Base-by-base conservation (phyloP, 1,140 invertebrate species). In the Drosophila parabipectinata region DNA sequence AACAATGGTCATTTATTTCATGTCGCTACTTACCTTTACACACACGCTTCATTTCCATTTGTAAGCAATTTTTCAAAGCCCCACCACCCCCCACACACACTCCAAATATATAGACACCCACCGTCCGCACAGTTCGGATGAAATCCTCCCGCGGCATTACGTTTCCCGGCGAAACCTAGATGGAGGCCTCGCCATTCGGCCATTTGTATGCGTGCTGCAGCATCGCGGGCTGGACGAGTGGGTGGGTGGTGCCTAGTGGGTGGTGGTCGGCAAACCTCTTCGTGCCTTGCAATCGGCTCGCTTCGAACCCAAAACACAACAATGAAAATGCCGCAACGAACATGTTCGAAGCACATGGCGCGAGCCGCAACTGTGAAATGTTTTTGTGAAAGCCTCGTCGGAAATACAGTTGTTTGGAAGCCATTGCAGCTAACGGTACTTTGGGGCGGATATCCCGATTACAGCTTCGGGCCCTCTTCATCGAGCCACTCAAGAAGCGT, bases 291-390 rank as follows among this genome's bases (percentile, higher is more conserved):
- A 64, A 9, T 67, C 63, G 63, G 59, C 57, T 37, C 61, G 34
- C 60, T 62, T 80, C 72, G 52, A 84, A 85, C 77, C 81, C 63
- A 85, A 85, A 85, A 85, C 81, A 85, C 81, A 85, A 85, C 82
- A 85, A 56, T 79, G 48, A 58, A 68, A 69, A 61, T 52, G 72
- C 72, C 77, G 45, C 72, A 59, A 63, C 77, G 67, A 85, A 72
- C 81, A 76, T 80, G 81, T 80, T 85, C 51, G 81, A 74, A 84
- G 81, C 81, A 85, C 81, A 85, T 85, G 81, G 81, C 58, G 34
- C 48, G 55, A 72, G 51, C 72, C 44, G 30, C 55, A 58, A 67
- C 51, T 45, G 44, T 28, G 47, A 67, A 51, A 64, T 67, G 24
- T 58, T 71, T 47, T 79, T 72, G 55, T 21, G 28, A 64, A 58